phyloP scores from a whole-genome alignment of 2,888 invertebrate genomes.

The Cephalotes varians region DNA sequence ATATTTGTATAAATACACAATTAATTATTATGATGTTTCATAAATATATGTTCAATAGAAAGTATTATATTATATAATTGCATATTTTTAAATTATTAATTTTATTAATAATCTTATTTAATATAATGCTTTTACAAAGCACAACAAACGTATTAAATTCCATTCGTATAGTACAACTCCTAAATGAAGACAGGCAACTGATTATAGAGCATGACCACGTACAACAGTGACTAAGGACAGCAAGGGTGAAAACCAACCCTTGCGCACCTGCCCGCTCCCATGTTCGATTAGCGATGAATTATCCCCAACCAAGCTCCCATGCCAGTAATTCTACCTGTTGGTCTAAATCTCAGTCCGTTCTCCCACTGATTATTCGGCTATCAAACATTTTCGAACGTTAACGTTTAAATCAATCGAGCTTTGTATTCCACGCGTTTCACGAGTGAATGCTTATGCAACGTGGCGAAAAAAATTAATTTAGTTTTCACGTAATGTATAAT shows the following conservation, averaged over 20 bases:
- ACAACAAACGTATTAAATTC: slow-evolving; percentile 46
- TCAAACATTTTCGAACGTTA: slow-evolving; percentile 37
- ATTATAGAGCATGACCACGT: slow-evolving; percentile 73
- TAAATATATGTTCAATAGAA: neutral
- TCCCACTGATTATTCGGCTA: slow-evolving; percentile 45
- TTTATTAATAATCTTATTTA: slow-evolving; percentile 22
- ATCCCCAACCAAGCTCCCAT: slow-evolving; percentile 69
- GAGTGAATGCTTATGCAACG: neutral
- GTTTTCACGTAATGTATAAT: slow-evolving; percentile 19
- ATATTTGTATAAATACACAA: neutral
- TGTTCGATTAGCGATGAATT: slow-evolving; percentile 79
- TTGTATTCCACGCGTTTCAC: neutral
- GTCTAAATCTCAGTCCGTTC: slow-evolving; percentile 59
- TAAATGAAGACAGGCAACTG: slow-evolving; percentile 68
- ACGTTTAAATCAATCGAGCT: slow-evolving; percentile 30
- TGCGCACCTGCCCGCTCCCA: slow-evolving; percentile 77
- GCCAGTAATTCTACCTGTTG: slow-evolving; percentile 76
- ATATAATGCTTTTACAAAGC: neutral
- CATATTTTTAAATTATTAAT: neutral
- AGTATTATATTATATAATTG: neutral
- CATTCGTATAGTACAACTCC: slow-evolving; percentile 44
- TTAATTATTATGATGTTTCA: neutral
- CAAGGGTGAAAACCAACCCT: slow-evolving; percentile 73
- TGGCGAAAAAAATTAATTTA: slow-evolving; percentile 28
- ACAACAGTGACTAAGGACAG: slow-evolving; percentile 61